These are phyloP conservation scores for Neoaliturus tenellus DNA, from an alignment of 2,888 invertebrate genomes.

Conservation along the genomic window DNA sequence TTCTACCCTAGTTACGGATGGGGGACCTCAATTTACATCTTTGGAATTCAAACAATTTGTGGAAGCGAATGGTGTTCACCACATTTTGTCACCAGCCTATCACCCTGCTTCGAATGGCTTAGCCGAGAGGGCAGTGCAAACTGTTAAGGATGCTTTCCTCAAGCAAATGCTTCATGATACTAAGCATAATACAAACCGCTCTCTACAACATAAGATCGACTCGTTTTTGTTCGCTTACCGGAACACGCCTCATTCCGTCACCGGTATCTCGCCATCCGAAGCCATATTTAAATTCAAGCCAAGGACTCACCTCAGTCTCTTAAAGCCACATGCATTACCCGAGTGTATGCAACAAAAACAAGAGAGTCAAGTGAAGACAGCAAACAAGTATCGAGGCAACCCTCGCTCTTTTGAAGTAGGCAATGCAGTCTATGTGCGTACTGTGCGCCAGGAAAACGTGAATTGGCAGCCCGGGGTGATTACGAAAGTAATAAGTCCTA, in stretches of 20 bases:
- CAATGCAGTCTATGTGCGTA: too few relatives aligned
- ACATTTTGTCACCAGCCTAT: constrained; percentile 58
- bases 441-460: too few relatives aligned
- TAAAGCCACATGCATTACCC: not conserved
- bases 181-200: not conserved
- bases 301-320: not conserved
- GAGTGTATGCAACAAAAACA: too few relatives aligned
- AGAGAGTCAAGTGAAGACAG: too few relatives aligned
- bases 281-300: not conserved
- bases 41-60: constrained; percentile 32
- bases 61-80: not conserved
- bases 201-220: constrained; percentile 64
- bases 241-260: constrained; percentile 65
- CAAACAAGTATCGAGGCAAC: too few relatives aligned
- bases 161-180: not conserved
- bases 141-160: constrained; percentile 62
- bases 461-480: too few relatives aligned
- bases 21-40: constrained; percentile 32
- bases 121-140: constrained; percentile 67
- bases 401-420: too few relatives aligned
- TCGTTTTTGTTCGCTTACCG: constrained; percentile 62
- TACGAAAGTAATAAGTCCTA: too few relatives aligned
- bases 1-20: constrained; percentile 7
- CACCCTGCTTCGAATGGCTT: constrained; percentile 67
- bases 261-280: constrained; percentile 63